These are phyloP conservation scores for Procavia capensis DNA, from an alignment of 2,113 vertebrate genomes.

Conservation along the genomic window DNA sequence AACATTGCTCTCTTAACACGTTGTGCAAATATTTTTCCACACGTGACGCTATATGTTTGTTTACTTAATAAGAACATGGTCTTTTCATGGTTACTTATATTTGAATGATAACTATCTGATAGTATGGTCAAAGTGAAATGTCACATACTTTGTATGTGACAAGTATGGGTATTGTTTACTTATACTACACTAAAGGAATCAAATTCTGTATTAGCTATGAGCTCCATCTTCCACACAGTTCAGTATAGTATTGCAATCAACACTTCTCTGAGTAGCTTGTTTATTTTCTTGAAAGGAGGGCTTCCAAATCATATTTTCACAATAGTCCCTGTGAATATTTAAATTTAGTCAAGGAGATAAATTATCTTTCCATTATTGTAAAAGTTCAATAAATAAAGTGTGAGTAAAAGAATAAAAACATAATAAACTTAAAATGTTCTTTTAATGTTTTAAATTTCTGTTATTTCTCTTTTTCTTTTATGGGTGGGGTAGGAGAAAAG, in stretches of 20 bases:
- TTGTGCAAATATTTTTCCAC: constrained; percentile 44
- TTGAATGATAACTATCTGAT: neutral
- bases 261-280: constrained; percentile 61
- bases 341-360: constrained; percentile 78
- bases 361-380: constrained; percentile 75
- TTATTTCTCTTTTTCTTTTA: constrained; percentile 76
- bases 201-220: constrained; percentile 43
- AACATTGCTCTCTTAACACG: constrained; percentile 8
- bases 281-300: constrained; percentile 66
- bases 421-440: constrained; percentile 77
- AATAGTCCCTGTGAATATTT: constrained; percentile 72
- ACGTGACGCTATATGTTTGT: neutral
- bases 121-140: constrained; percentile 21
- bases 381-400: constrained; percentile 80
- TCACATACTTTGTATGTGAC: neutral
- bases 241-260: constrained; percentile 50
- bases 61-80: constrained; percentile 4
- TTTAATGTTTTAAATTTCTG: constrained; percentile 76
- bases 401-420: constrained; percentile 80
- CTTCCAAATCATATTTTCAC: constrained; percentile 75
- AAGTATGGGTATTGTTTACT: neutral
- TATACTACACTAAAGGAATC: neutral
- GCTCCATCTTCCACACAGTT: constrained; percentile 59
- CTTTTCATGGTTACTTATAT: neutral
- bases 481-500: constrained; percentile 45